A percentile compares a stretch with the other conserved stretches of the same genome.
Conservation (phyloP, 2,888 invertebrate genomes). For the Dryomyza anilis region DNA sequence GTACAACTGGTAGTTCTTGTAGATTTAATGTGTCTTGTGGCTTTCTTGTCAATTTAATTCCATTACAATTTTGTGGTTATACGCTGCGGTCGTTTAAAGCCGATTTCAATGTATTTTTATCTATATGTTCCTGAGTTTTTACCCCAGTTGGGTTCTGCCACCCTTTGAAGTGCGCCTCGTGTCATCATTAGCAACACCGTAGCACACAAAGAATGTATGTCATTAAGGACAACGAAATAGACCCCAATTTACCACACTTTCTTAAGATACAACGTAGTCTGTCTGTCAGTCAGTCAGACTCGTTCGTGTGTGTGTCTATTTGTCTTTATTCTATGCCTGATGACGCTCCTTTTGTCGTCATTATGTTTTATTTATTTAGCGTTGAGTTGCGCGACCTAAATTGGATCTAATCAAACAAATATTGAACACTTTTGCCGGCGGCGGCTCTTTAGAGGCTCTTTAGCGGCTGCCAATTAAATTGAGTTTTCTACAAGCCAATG, state of each 20-base stretch:
- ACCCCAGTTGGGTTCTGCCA: neutral
- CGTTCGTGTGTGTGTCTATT: too few relatives aligned
- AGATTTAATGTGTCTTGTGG: conserved; percentile 13
- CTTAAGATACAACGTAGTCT: too few relatives aligned
- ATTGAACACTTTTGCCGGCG: conserved; percentile 11
- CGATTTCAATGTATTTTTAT: too few relatives aligned
- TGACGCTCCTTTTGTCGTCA: conserved; percentile 14
- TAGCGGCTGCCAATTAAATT: conserved; percentile 1
- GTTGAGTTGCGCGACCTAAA: neutral
- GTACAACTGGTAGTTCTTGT: too few relatives aligned
- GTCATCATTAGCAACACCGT: neutral
- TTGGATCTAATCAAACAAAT: neutral
- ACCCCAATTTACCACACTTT: too few relatives aligned
- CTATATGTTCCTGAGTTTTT: too few relatives aligned
- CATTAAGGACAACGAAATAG: neutral
- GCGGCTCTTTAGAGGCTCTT: too few relatives aligned
- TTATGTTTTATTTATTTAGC: conserved; percentile 14
- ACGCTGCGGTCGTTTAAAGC: conserved; percentile 18
- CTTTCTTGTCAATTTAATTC: conserved; percentile 46
- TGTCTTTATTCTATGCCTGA: neutral
- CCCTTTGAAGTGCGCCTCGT: neutral
- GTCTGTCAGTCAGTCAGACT: too few relatives aligned
- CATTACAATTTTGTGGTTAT: conserved; percentile 44
- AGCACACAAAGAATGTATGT: neutral
- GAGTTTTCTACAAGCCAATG: neutral